Percentiles rank a stretch among this genome's conserved stretches.
Conservation (phyloP, 2,888 invertebrate species). For the Agriopis aurantiaria region DNA sequence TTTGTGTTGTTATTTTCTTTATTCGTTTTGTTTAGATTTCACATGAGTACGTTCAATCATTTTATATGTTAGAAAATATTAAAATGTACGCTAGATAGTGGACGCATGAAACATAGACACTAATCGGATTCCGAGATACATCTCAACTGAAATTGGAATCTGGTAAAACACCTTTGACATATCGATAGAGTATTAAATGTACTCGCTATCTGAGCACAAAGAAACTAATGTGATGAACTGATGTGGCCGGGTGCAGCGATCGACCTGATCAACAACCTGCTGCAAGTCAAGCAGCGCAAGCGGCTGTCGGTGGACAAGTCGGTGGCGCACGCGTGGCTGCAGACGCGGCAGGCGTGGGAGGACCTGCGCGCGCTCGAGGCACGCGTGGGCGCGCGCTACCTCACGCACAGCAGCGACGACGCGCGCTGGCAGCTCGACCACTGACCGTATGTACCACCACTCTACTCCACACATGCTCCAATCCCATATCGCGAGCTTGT, state of each 20-base stretch:
- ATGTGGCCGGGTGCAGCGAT: conserved; percentile 89
- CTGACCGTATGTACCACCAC: conserved; percentile 51
- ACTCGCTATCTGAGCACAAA: not conserved
- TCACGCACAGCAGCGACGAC: conserved; percentile 78
- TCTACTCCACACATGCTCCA: too few species aligned
- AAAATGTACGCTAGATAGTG: too few species aligned
- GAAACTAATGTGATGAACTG: not conserved
- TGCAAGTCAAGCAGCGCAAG: conserved; percentile 98
- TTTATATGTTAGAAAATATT: too few species aligned
- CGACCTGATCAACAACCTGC: conserved; percentile 98
- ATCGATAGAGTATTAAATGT: not conserved
- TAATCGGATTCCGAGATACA: not conserved
- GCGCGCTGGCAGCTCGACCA: conserved; percentile 54
- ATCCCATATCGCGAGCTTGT: too few species aligned
- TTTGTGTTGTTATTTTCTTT: too few species aligned
- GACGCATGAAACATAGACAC: not conserved
- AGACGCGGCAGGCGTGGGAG: conserved; percentile 98
- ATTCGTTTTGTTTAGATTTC: too few species aligned
- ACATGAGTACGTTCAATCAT: too few species aligned
- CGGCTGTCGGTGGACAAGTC: conserved; percentile 98
- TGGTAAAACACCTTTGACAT: not conserved
- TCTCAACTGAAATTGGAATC: not conserved
- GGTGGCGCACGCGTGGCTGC: conserved; percentile 97
- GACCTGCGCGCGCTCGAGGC: conserved; percentile 95
- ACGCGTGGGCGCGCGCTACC: conserved; percentile 72